A percentile compares a stretch with the other conserved stretches of the same genome.
Conservation (phyloP, 2,797 vertebrate species). For the Onychomys torridus region DNA sequence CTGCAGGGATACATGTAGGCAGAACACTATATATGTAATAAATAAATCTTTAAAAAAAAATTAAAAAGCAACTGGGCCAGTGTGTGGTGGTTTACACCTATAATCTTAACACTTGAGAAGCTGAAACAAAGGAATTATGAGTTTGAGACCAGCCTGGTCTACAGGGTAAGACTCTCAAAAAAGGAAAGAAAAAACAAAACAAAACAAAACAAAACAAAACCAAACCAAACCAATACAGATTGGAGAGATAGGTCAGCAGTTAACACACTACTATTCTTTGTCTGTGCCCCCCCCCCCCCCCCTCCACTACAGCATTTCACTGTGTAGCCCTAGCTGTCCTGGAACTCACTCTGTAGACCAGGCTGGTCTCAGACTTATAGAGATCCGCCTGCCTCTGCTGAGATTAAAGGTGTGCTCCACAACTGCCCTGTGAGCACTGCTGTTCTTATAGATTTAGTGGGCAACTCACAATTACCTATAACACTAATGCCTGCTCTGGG, state of each 20-base stretch:
- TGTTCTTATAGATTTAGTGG: neutral
- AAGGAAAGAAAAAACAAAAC: neutral
- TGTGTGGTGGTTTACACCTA: neutral
- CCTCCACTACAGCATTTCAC: too few species aligned
- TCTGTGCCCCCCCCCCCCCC: too few species aligned
- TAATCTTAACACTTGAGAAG: neutral
- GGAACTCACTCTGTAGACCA: neutral
- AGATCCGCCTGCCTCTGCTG: neutral
- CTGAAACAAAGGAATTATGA: neutral
- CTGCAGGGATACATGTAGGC: too few species aligned
- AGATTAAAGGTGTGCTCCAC: neutral
- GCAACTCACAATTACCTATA: neutral
- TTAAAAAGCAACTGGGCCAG: neutral
- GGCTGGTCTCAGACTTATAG: neutral
- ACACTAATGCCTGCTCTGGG: neutral
- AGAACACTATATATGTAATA: too few species aligned
- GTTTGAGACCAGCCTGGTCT: neutral
- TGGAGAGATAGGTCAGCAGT: neutral
- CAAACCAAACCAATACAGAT: neutral
- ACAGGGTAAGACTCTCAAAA: neutral
- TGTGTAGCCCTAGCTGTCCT: neutral
- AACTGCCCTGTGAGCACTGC: neutral
- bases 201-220: neutral
- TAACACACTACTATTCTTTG: neutral
- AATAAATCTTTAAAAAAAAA: neutral